Evolutionary conservation across 2,797 vertebrate genomes (phyloP).

Genomic region (Molothrus ater): DNA sequence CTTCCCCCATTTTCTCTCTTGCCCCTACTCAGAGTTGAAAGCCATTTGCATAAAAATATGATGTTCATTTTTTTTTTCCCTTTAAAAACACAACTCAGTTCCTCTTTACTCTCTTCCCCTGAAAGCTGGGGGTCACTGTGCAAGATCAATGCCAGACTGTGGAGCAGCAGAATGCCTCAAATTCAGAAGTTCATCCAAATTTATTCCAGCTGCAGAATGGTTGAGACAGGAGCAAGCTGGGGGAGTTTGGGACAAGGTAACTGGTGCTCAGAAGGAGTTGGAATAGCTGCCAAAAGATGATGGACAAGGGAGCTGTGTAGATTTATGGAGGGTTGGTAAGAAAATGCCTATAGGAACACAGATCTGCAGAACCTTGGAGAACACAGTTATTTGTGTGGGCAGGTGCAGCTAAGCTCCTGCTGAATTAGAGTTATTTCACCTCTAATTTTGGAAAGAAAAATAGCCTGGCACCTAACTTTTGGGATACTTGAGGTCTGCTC

Average conservation of each 20-base stretch:
- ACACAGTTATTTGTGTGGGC: background rate
- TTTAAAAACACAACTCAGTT: background rate
- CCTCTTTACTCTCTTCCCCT: background rate
- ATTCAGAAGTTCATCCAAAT: background rate
- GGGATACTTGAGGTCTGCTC: background rate
- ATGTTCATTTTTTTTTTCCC: background rate
- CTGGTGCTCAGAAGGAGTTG: background rate
- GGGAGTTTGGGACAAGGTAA: background rate
- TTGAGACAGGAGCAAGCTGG: background rate
- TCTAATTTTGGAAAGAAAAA: background rate
- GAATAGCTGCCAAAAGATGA: background rate
- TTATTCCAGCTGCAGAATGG: background rate
- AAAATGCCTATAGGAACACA: background rate
- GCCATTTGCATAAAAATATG: constrained; percentile 17
- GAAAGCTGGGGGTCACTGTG: background rate
- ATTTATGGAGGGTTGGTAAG: background rate
- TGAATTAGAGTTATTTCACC: background rate
- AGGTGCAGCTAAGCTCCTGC: background rate
- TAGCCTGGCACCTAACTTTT: background rate
- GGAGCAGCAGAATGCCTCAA: background rate
- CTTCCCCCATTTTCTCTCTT: constrained; percentile 13
- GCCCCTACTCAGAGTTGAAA: constrained; percentile 27
- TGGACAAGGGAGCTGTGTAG: background rate
- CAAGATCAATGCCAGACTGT: background rate
- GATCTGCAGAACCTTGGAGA: background rate